A percentile compares a stretch with the other conserved stretches of the same genome.
Conservation (phyloP, 1,140 invertebrate genomes). For the Globodera rostochiensis region DNA sequence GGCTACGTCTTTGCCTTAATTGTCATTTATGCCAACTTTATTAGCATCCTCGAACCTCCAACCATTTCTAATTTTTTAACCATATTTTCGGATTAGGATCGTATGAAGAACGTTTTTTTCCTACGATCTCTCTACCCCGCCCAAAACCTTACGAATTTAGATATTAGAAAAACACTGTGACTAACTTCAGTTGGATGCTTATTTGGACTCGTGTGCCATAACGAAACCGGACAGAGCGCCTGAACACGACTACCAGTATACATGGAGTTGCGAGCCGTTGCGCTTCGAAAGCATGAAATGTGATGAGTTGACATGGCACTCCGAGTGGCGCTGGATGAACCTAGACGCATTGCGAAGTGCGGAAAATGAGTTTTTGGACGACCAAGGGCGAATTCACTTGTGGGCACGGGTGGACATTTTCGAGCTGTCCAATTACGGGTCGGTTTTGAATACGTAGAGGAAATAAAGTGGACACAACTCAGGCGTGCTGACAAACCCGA, state of each 20-base stretch:
- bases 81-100: no score
- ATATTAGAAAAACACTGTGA: no score
- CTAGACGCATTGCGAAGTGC: not conserved
- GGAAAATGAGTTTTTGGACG: conserved; percentile 11
- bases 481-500: not conserved
- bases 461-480: not conserved
- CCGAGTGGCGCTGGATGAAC: not conserved
- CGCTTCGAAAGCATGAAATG: not conserved
- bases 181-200: conserved; percentile 4
- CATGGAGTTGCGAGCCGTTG: conserved; percentile 1
- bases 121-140: no score
- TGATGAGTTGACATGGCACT: not conserved
- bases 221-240: not conserved
- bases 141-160: no score
- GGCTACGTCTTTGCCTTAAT: no score
- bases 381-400: not conserved
- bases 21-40: no score
- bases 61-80: no score
- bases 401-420: not conserved
- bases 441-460: not conserved
- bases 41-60: no score
- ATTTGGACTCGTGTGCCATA: not conserved
- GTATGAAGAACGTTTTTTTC: no score
- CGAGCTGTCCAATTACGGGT: conserved; percentile 9
- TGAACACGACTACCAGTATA: conserved; percentile 7